phyloP scores from a whole-genome alignment of 2,888 invertebrate species.

The Caenorhabditis doughertyi region DNA sequence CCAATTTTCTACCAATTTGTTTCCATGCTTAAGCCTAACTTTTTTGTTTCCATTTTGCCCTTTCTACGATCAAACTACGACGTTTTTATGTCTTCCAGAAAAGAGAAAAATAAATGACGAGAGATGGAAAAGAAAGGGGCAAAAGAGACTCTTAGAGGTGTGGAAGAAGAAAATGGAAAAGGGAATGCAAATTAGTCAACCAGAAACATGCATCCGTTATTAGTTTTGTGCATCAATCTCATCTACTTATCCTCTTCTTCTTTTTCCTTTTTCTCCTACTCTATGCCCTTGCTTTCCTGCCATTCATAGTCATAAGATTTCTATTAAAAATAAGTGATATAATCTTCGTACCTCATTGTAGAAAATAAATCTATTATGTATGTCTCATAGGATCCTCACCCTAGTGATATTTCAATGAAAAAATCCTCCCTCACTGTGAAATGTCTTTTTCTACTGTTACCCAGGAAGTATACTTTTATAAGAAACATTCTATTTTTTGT shows the following conservation, averaged over 20 bases:
- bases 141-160: constrained; percentile 12
- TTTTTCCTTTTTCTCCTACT: background rate
- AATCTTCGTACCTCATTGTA: constrained; percentile 16
- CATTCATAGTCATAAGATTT: constrained; percentile 37
- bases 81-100: constrained; percentile 2
- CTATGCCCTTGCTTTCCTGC: background rate
- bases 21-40: background rate
- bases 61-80: constrained; percentile 45
- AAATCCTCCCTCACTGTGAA: too few species aligned
- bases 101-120: constrained; percentile 19
- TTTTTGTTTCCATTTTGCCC: constrained; percentile 15
- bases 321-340: constrained; percentile 17
- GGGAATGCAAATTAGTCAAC: constrained; percentile 62
- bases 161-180: constrained; percentile 24
- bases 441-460: too few species aligned
- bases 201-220: constrained; percentile 62
- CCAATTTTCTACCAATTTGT: constrained; percentile 12
- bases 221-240: constrained; percentile 61
- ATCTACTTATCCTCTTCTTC: constrained; percentile 53
- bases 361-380: background rate
- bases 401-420: too few species aligned
- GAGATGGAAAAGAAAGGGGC: constrained; percentile 9
- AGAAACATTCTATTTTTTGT: too few species aligned
- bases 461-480: too few species aligned
- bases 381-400: too few species aligned